Evolutionary conservation across 2,113 vertebrate species (phyloP).

Genomic region (Motacilla alba): DNA sequence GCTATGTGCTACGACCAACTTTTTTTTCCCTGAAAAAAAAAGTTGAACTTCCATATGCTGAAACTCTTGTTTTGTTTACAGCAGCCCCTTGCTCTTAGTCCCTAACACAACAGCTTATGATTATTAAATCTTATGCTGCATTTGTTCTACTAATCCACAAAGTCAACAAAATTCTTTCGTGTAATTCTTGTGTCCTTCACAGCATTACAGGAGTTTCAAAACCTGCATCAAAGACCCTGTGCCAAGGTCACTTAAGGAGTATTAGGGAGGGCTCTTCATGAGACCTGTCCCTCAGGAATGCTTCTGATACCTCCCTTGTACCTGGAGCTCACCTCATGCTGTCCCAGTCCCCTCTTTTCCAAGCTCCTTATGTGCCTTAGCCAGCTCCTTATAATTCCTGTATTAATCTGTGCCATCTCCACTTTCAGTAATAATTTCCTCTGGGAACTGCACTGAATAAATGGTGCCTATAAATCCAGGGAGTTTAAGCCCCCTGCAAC

Average conservation of each 20-base stretch:
- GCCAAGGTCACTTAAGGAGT: not conserved
- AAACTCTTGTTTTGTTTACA: not conserved
- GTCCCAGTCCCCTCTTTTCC: not conserved
- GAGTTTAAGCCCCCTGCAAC: not conserved
- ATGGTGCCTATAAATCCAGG: not conserved
- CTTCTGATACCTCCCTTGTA: not conserved
- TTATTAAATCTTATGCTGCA: not conserved
- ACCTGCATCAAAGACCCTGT: not conserved
- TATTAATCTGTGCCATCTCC: slow-evolving; percentile 8
- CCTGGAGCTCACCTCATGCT: not conserved
- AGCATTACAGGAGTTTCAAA: not conserved
- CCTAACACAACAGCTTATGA: not conserved
- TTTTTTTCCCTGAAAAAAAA: not conserved
- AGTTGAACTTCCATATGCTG: not conserved
- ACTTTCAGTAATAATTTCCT: slow-evolving; percentile 41
- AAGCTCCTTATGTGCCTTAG: slow-evolving; percentile 19
- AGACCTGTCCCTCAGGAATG: not conserved
- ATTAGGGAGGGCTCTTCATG: not conserved
- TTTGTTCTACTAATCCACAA: not conserved
- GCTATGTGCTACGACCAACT: not conserved
- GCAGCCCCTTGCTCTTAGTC: too few species aligned
- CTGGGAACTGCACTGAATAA: not conserved
- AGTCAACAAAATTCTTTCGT: not conserved
- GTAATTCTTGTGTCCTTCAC: not conserved
- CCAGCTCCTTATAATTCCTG: slow-evolving; percentile 17